Base-by-base conservation (phyloP, 2,888 invertebrate genomes). In the Dasysyrphus tricinctus region DNA sequence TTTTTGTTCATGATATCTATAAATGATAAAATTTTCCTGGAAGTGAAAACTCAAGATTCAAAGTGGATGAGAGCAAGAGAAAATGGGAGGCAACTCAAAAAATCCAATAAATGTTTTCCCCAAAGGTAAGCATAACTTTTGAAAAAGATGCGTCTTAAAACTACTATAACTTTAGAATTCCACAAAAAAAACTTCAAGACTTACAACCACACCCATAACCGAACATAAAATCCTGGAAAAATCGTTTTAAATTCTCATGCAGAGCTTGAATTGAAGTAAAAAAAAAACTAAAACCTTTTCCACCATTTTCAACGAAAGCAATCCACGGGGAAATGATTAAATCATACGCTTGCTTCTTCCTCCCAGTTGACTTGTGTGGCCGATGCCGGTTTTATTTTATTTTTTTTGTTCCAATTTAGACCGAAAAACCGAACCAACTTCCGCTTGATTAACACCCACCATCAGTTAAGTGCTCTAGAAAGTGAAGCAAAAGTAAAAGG, bases 391-490 rank as follows among this genome's bases (percentile, higher is more conserved):
- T 34, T 37, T 42, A 16, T 42, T 61, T 39, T 39, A 16, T 59
- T 39, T 19, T n/a, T n/a, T 24, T 54, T 54, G 39, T 69, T 37
- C 49, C 24, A n/a, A 29, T 49, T 74, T 16, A 51, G 29, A 51
- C 51, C 49, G 42, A 73, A 73, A 74, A 49, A 67, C 24, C 51
- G 19, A 39, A 74, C 69, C 69, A 49, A 75, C 79, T 79, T 83
- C 74, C 79, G 69, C 74, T 69, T 83, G 69, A 83, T 83, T 83
- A 69, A 70, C 74, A 79, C 54, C 44, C 57, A 24, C 42, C 49
- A 67, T 59, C 34, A 63, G 39, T 56, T 56, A 24, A 34, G 59
- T 69, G 19, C 29, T 11, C 14, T 24, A 6, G 24, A 54, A 44
- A 32, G 7, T 5, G 5, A 16, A 24, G 29, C 11, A 56, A 76